These are phyloP conservation scores for Augochlora pura DNA, from an alignment of 1,140 invertebrate species.

Conservation along the genomic window DNA sequence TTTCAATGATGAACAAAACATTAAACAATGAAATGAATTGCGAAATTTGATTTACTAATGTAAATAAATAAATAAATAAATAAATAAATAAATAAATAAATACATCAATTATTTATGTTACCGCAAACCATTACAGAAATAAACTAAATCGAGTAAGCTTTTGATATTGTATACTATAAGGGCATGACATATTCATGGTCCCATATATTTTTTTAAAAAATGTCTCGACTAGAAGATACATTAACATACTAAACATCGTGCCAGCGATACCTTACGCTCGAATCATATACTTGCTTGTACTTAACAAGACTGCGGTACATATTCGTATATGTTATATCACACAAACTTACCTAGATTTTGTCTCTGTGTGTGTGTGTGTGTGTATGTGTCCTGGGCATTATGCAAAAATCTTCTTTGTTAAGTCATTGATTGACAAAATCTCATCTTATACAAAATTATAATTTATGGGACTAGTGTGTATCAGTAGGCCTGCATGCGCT, in stretches of 20 bases:
- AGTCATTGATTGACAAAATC: conserved; percentile 53
- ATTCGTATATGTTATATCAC: conserved; percentile 74
- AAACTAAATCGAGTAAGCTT: conserved; percentile 51
- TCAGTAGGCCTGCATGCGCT: conserved; percentile 74
- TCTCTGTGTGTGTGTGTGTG: no score
- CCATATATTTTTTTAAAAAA: conserved; percentile 67
- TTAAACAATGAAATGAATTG: no score
- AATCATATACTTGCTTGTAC: conserved; percentile 45
- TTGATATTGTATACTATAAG: conserved; percentile 46
- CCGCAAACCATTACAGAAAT: background rate
- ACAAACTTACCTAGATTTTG: conserved; percentile 69
- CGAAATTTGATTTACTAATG: no score
- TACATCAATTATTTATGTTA: background rate
- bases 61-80: background rate
- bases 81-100: conserved; percentile 8
- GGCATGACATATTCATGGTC: conserved; percentile 75
- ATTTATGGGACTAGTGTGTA: conserved; percentile 74
- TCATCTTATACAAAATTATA: conserved; percentile 74
- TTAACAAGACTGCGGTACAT: conserved; percentile 58
- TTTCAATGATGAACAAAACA: background rate
- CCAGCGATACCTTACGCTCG: conserved; percentile 56
- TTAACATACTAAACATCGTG: conserved; percentile 64
- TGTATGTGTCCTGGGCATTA: conserved; percentile 68
- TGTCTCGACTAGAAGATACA: conserved; percentile 73
- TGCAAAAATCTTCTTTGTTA: conserved; percentile 70